Percentiles rank a stretch among this genome's conserved stretches.
phyloP scores from a whole-genome alignment of 2,888 invertebrate genomes.

The Matsumyia berberina region DNA sequence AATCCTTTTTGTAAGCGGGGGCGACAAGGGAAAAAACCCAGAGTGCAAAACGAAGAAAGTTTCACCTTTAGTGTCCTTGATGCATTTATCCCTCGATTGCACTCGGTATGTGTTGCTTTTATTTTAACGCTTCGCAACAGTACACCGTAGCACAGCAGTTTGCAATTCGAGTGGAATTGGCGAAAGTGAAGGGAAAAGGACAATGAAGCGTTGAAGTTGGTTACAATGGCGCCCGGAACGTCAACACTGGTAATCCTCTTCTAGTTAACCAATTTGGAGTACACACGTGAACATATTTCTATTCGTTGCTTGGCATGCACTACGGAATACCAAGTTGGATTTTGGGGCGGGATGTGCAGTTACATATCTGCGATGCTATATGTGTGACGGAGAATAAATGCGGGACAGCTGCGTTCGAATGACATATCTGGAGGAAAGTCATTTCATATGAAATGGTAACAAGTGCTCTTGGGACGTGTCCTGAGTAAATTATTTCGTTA shows the following conservation, averaged over 20 bases:
- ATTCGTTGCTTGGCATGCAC: slow-evolving; percentile 20
- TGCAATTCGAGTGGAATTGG: not conserved
- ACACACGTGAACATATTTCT: slow-evolving; percentile 47
- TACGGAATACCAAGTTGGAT: slow-evolving; percentile 28
- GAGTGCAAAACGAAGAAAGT: slow-evolving; percentile 2
- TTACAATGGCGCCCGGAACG: slow-evolving; percentile 24
- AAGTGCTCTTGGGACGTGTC: slow-evolving; percentile 43
- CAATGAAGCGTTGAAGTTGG: slow-evolving; percentile 22
- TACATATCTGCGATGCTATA: not conserved
- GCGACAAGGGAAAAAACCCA: not conserved
- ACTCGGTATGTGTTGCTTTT: slow-evolving; percentile 10
- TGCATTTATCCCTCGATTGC: slow-evolving; percentile 37
- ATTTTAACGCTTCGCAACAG: not conserved
- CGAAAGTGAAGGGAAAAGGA: slow-evolving; percentile 9
- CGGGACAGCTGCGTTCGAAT: slow-evolving; percentile 8
- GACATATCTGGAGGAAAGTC: not conserved
- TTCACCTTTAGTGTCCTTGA: slow-evolving; percentile 68
- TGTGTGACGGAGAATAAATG: not conserved
- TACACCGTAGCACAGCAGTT: slow-evolving; percentile 19
- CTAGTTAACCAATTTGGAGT: slow-evolving; percentile 55
- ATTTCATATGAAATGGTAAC: not conserved
- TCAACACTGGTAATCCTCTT: slow-evolving; percentile 51
- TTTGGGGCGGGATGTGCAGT: slow-evolving; percentile 14
- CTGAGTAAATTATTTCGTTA: slow-evolving; percentile 18
- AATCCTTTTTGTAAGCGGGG: slow-evolving; percentile 24